phyloP scores from a whole-genome alignment of 1,140 invertebrate genomes.

The Apolygus lucorum region DNA sequence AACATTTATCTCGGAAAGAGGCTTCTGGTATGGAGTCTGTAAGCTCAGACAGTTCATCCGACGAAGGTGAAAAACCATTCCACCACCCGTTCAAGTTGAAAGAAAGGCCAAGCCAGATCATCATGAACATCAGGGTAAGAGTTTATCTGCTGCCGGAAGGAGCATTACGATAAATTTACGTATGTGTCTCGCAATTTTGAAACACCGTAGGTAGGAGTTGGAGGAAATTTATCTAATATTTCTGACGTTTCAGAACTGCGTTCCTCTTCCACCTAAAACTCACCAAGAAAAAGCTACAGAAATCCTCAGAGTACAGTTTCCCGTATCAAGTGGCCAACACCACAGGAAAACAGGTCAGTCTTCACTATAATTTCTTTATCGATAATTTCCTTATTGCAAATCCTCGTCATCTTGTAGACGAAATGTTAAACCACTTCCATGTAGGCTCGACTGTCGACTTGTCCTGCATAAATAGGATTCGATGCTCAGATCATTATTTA shows the following conservation, averaged over 20 bases:
- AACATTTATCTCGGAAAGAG: constrained; percentile 77
- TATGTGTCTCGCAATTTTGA: too few relatives aligned
- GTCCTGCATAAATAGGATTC: too few relatives aligned
- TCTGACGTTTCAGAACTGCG: constrained; percentile 65
- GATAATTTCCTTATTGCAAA: too few relatives aligned
- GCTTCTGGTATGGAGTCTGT: constrained; percentile 61
- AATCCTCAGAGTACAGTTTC: constrained; percentile 77
- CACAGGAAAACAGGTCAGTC: constrained; percentile 75
- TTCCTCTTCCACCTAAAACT: constrained; percentile 69
- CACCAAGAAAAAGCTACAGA: constrained; percentile 71
- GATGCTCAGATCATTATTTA: too few relatives aligned
- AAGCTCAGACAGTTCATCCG: constrained; percentile 58
- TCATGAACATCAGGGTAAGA: constrained; percentile 83
- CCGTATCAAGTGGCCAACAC: constrained; percentile 85
- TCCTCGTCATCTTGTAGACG: too few relatives aligned
- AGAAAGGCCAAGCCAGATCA: constrained; percentile 68
- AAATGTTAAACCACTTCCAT: too few relatives aligned
- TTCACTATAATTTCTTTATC: too few relatives aligned
- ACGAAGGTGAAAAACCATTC: constrained; percentile 67
- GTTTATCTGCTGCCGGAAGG: too few relatives aligned
- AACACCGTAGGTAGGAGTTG: too few relatives aligned
- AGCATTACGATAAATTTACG: too few relatives aligned
- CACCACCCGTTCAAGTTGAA: constrained; percentile 87
- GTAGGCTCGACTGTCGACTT: too few relatives aligned
- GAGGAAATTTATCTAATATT: too few relatives aligned